These are phyloP conservation scores for Nebria salina DNA, from an alignment of 2,888 invertebrate genomes.

Conservation along the genomic window DNA sequence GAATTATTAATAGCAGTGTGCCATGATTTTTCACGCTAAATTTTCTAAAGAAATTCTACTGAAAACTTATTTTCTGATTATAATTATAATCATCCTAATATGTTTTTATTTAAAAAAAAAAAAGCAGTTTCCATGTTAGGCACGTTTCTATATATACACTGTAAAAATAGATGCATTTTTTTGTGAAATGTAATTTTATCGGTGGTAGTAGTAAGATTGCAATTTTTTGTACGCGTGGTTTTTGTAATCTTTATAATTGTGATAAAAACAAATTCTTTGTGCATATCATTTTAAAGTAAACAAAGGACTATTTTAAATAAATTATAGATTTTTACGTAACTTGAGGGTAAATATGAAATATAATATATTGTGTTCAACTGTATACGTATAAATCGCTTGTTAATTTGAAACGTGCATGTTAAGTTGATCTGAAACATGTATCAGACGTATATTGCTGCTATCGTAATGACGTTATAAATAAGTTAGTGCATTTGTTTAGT, in stretches of 20 bases:
- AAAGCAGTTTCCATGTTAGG: too few relatives aligned
- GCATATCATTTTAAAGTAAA: background rate
- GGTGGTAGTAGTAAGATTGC: too few relatives aligned
- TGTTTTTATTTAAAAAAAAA: too few relatives aligned
- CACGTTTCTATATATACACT: too few relatives aligned
- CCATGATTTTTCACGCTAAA: background rate
- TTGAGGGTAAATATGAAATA: background rate
- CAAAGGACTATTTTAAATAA: background rate
- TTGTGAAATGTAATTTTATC: too few relatives aligned
- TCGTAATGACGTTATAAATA: background rate
- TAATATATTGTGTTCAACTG: background rate
- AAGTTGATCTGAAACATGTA: background rate
- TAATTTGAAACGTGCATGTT: slow-evolving; percentile 1
- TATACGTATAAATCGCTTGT: background rate
- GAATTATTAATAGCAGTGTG: background rate
- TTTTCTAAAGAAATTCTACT: background rate
- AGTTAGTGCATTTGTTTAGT: background rate
- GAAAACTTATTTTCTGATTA: background rate
- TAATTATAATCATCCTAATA: too few relatives aligned
- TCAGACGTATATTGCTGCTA: background rate
- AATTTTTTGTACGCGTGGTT: too few relatives aligned
- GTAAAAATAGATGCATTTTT: too few relatives aligned
- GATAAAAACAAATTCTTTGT: background rate
- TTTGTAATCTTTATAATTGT: too few relatives aligned
- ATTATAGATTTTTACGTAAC: background rate